A percentile compares a stretch with the other conserved stretches of the same genome.
Conservation (phyloP, 2,888 invertebrate species). For the Acanthococcus lagerstroemiae region DNA sequence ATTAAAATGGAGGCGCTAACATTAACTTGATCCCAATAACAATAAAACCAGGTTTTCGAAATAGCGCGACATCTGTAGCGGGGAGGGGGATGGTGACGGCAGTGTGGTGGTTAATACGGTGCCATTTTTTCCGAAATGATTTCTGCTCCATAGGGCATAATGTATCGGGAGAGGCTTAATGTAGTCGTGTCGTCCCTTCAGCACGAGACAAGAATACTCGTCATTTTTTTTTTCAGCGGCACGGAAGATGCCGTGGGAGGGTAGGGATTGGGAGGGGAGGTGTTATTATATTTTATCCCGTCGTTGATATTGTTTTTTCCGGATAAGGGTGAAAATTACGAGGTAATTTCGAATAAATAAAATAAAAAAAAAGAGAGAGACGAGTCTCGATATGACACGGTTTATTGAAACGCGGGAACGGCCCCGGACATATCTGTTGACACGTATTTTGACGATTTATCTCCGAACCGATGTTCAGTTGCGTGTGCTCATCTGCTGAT, state of each 20-base stretch:
- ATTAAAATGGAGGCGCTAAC: constrained; percentile 1
- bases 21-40: constrained; percentile 18
- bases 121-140: constrained; percentile 8
- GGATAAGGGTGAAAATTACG: constrained; percentile 17
- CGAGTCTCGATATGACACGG: constrained; percentile 7
- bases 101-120: neutral
- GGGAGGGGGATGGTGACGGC: neutral
- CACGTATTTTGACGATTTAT: neutral
- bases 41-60: constrained; percentile 8
- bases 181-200: constrained; percentile 10
- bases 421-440: neutral
- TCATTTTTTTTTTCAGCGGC: neutral
- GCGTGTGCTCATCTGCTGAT: no score
- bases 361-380: neutral
- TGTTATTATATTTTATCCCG: constrained; percentile 19
- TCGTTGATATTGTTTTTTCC: constrained; percentile 11
- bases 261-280: neutral
- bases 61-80: no score
- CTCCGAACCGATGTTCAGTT: no score
- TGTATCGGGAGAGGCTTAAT: constrained; percentile 13
- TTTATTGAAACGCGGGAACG: constrained; percentile 10
- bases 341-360: constrained; percentile 12
- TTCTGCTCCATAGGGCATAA: constrained; percentile 22
- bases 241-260: neutral
- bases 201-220: constrained; percentile 13